phyloP scores from a whole-genome alignment of 2,888 invertebrate species.

The Anagyrus pseudococci region DNA sequence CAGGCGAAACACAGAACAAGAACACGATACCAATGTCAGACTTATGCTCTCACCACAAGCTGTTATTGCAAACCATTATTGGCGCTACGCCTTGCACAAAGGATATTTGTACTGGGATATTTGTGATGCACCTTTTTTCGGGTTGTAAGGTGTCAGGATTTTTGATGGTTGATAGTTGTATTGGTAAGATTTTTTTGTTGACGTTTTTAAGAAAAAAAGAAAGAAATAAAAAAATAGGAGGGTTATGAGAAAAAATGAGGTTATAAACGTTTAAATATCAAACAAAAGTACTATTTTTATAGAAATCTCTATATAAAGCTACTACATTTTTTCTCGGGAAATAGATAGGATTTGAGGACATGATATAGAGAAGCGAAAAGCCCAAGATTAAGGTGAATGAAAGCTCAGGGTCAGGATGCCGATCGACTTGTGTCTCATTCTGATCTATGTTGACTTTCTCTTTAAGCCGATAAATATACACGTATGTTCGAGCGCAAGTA shows the following conservation, averaged over 20 bases:
- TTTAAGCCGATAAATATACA: not conserved
- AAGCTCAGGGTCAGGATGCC: constrained; percentile 48
- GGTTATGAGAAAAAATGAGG: too few relatives aligned
- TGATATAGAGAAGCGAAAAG: constrained; percentile 24
- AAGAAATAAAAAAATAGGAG: too few relatives aligned
- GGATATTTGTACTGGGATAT: too few relatives aligned
- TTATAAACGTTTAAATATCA: too few relatives aligned
- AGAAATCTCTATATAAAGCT: too few relatives aligned
- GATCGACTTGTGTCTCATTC: constrained; percentile 45
- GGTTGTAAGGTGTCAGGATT: too few relatives aligned
- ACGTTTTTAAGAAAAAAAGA: too few relatives aligned
- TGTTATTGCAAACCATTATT: constrained; percentile 41
- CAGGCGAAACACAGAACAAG: constrained; percentile 51
- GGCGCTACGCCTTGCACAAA: constrained; percentile 45
- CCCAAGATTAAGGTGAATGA: constrained; percentile 39
- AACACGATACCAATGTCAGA: constrained; percentile 51
- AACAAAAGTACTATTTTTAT: too few relatives aligned
- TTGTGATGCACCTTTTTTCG: too few relatives aligned
- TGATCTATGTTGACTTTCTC: constrained; percentile 25
- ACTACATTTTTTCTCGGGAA: too few relatives aligned
- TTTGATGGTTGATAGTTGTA: too few relatives aligned
- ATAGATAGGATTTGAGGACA: constrained; percentile 9
- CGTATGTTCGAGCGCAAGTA: not conserved
- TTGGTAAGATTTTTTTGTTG: too few relatives aligned
- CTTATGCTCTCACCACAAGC: constrained; percentile 31